Base-by-base conservation (phyloP, 2,797 vertebrate genomes). In the Xenopus petersii region DNA sequence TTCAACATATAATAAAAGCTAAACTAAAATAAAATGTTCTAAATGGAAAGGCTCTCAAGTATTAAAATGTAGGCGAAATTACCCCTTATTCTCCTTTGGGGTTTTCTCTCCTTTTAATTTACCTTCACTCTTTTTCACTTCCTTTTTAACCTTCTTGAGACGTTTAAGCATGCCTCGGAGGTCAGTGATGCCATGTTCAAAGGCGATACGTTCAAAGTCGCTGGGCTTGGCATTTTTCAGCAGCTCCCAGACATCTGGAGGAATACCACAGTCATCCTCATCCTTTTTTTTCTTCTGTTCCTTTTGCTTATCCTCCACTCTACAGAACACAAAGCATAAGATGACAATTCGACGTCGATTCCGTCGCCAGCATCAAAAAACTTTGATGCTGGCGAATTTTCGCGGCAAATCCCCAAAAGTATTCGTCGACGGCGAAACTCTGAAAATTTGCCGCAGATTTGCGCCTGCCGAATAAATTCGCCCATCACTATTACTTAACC, bases 141-240 rank as follows among this genome's bases (percentile, higher is more conserved):
- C 94, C 10, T 89, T 90, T 12, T 91, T 92, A 90, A 93, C 93
- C 86, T 92, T 94, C 88, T 95, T 96, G 78, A 97, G 92, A 75
- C 91, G 90, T 79, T 90, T 93, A 64, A 97, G 87, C 95, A 97
- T 90, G 76, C 95, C 95, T 4, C 94, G 89, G n/a, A 97, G 92
- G 87, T 97, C 95, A 0, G 95, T 97, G 84, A 97, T 94, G 75
- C 95, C 95, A 0, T 97, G 95, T 83, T 97, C 80, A 56, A 97
- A 96, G 76, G 94, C 94, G 0, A 97, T 97, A 82, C 89, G 94
- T 90, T 97, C 95, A 0, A 93, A 97, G 84, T 97, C 95, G 6
- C 95, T 95, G 62, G 95, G 93, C 81, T 93, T 95, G 0, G 95
- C 95, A 0, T 71, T 85, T 81, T 95, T 94, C 70, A 97, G 78